Evolutionary conservation across 2,888 invertebrate genomes (phyloP).

Genomic region (Flexamia atlantica): DNA sequence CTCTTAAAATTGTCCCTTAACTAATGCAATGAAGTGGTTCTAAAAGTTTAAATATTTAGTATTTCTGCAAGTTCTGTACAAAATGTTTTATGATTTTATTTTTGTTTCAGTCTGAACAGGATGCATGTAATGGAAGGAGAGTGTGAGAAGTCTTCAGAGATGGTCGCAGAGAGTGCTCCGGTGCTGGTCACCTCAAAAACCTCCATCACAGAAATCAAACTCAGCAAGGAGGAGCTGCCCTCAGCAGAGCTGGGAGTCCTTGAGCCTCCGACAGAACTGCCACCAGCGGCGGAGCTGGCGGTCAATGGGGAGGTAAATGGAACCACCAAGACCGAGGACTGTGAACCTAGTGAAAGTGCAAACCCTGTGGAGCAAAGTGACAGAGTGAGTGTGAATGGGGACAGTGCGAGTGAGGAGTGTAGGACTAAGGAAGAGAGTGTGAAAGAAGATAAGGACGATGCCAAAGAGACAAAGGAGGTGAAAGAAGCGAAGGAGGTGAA

Average conservation of each 20-base stretch:
- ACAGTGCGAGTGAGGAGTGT: slow-evolving; percentile 57
- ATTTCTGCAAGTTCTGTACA: no score
- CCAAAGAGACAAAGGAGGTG: slow-evolving; percentile 70
- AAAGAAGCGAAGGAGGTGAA: slow-evolving; percentile 68
- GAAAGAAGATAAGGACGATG: slow-evolving; percentile 73
- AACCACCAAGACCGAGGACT: slow-evolving; percentile 13
- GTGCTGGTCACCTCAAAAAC: slow-evolving; percentile 48
- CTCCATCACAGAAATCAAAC: slow-evolving; percentile 44
- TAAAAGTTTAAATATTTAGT: no score
- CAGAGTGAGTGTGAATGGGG: slow-evolving; percentile 31
- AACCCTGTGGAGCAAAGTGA: slow-evolving; percentile 23
- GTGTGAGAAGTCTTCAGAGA: slow-evolving; percentile 71
- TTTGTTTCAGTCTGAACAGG: slow-evolving; percentile 78
- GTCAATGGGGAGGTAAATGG: slow-evolving; percentile 55
- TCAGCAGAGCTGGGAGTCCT: slow-evolving; percentile 10
- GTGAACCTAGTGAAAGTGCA: neutral
- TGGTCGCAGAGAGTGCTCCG: slow-evolving; percentile 63
- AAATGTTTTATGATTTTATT: no score
- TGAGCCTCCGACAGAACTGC: neutral
- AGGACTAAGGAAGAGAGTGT: slow-evolving; percentile 46
- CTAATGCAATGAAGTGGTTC: no score
- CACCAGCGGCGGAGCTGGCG: neutral
- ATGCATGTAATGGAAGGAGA: slow-evolving; percentile 80
- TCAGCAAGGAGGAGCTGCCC: slow-evolving; percentile 44
- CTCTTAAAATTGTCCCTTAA: no score